Base-by-base conservation (phyloP, 1,140 invertebrate genomes). In the Aphelinus atriplicis region DNA sequence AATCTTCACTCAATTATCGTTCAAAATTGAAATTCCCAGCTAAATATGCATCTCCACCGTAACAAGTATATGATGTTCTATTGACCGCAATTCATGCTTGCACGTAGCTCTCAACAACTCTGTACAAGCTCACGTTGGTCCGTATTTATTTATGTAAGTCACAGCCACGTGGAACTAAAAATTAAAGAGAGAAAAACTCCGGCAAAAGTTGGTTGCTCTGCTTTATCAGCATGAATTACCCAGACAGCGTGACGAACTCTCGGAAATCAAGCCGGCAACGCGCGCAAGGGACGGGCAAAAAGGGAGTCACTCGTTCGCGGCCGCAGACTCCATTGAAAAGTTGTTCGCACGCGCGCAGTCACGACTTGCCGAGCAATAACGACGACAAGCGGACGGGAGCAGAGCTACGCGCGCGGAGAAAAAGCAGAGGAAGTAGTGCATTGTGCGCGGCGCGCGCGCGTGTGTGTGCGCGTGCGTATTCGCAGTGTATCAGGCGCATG, bases 251-350 rank as follows among this genome's bases (percentile, higher is more conserved):
- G 26, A 45, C 26, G 64, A 10, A 47, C 57, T 55, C 55, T 71
- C 65, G 68, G 61, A 60, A 70, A 26, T 26, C 26, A 26, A 26
- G 26, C 67, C 64, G 73, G 71, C 80, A 81, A 78, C 78, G 77
- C 53, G 78, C 78, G 78, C 81, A 79, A 82, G 84, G 76, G 78
- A 78, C 74, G 75, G 79, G 67, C 83, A 80, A 81, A 79, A 80
- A 80, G 83, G 26, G 26, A 26, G 26, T 26, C 26, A 26, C 26
- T 26, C 26, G 26, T 26, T 26, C 26, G 26, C 26, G 26, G 26
- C 26, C 26, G 26, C 26, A 26, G 26, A 84, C 82, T 84, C 82
- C 83, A 86, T 86, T 85, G 81, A 85, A 85, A 85, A 78, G 84
- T 83, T 79, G 62, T 57, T 72, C 79, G 79, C 78, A 26, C 26